phyloP scores from a whole-genome alignment of 2,797 vertebrate species.

The Sebastes taczanowskii region DNA sequence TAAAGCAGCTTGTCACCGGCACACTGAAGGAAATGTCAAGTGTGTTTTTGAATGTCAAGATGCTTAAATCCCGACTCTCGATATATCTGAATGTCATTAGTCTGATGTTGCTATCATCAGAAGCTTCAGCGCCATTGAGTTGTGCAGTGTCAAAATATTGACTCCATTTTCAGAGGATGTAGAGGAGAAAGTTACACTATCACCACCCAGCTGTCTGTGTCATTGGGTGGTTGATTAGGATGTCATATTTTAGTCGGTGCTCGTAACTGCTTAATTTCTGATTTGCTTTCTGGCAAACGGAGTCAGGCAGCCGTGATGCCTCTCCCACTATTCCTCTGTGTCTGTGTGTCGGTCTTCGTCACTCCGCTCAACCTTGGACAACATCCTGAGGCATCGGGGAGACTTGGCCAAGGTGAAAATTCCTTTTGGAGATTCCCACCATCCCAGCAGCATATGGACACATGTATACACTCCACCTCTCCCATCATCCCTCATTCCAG shows the following conservation, averaged over 20 bases:
- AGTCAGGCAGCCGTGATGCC: constrained; percentile 25
- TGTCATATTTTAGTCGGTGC: constrained; percentile 38
- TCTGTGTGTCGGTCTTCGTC: constrained; percentile 30
- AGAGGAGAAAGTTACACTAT: constrained; percentile 14
- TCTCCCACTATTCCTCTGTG: constrained; percentile 25
- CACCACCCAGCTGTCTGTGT: constrained; percentile 15
- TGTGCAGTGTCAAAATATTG: constrained; percentile 1
- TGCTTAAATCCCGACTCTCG: constrained; percentile 33
- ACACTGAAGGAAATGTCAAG: constrained; percentile 50
- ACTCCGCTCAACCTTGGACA: constrained; percentile 61
- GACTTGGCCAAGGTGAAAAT: constrained; percentile 67
- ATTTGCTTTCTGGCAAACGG: constrained; percentile 52
- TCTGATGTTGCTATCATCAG: constrained; percentile 16
- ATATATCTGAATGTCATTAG: constrained; percentile 24
- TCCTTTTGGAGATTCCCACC: constrained; percentile 69
- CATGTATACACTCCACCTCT: constrained; percentile 62
- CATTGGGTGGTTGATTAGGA: constrained; percentile 55
- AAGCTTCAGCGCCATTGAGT: constrained; percentile 6
- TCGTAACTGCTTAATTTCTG: constrained; percentile 40
- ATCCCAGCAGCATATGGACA: constrained; percentile 78
- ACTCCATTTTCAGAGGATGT: not conserved
- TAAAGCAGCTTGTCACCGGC: constrained; percentile 19
- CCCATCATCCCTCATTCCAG: constrained; percentile 72
- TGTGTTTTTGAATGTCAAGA: constrained; percentile 48
- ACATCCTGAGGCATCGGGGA: constrained; percentile 49